Evolutionary conservation across 2,113 vertebrate species (phyloP), one percentile per base, ranked within the genome.

Genomic region (Oenanthe melanoleuca): DNA sequence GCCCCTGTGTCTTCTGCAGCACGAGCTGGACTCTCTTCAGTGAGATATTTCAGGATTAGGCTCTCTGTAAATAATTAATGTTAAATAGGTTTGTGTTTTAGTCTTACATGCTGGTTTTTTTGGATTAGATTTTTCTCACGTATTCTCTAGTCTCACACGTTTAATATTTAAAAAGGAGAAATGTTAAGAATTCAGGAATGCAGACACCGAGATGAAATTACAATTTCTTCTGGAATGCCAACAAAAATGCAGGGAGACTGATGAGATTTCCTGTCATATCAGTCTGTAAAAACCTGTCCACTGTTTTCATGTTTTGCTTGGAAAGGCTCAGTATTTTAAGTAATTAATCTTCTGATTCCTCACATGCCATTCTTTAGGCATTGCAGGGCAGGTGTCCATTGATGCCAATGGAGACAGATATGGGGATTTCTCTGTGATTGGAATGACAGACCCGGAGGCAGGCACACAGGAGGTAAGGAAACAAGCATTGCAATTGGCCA

Each of bases 381-480:
- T 99, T 44, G 99, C 99, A 14, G 99, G 99, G 47, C 99, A 98
- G 94, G 99, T 99, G 55, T 99, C 99, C 69, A 99, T 99, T 64
- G 99, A 99, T 93, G 97, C 97, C 78, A 99, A 99, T 3, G 99
- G 99, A 66, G 99, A 99, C 96, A 98, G 99, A 92, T 98, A 98
- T 0, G 99, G 99, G 78, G 99, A 99, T 97, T 99, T 99, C 98
- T 99, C 99, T 14, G 98, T 99, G 96, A 98, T 99, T 80, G 98
- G 98, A 71, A 99, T 99, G 99, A 99, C 99, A 0, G 97, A 99
- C 63, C 92, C 86, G 3, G 98, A 99, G 86, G 89, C 98, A 37
- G 99, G 99, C 90, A 99, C 98, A 14, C 99, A 99, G 82, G 99
- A 99, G 98, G 99, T 99, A 97, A 98, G 97, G n/a, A 64, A 45